phyloP scores from a whole-genome alignment of 2,888 invertebrate genomes.

The Ptilodon capucinus region DNA sequence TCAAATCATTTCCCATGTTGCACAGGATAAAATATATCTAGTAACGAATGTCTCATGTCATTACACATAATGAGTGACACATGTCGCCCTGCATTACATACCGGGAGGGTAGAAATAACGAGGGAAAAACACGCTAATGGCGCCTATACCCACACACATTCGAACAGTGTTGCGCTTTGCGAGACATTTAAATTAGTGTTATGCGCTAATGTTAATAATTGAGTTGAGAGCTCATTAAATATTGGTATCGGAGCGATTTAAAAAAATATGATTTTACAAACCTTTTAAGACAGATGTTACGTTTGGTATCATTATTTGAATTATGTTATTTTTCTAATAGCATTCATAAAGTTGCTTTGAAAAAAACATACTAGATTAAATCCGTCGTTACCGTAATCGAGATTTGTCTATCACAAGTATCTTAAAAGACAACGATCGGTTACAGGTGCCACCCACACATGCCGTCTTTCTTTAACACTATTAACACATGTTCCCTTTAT shows the following conservation, averaged over 20 bases:
- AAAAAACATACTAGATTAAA: too few species aligned
- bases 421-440: constrained; percentile 15
- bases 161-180: constrained; percentile 24
- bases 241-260: constrained; percentile 17
- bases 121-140: constrained; percentile 31
- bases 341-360: too few species aligned
- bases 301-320: neutral
- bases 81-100: constrained; percentile 47
- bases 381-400: too few species aligned
- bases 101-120: constrained; percentile 28
- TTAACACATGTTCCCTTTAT: constrained; percentile 62
- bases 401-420: neutral
- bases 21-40: constrained; percentile 8
- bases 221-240: constrained; percentile 23
- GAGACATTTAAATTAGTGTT: constrained; percentile 29
- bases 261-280: constrained; percentile 4
- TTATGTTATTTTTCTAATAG: neutral
- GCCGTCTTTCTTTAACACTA: constrained; percentile 57
- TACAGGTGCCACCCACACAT: constrained; percentile 53
- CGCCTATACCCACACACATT: constrained; percentile 4
- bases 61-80: constrained; percentile 53
- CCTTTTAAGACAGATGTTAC: constrained; percentile 9
- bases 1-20: too few species aligned
- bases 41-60: constrained; percentile 44
- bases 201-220: neutral